Conservation (phyloP, 2,888 invertebrate genomes). For the Tachina grossa region DNA sequence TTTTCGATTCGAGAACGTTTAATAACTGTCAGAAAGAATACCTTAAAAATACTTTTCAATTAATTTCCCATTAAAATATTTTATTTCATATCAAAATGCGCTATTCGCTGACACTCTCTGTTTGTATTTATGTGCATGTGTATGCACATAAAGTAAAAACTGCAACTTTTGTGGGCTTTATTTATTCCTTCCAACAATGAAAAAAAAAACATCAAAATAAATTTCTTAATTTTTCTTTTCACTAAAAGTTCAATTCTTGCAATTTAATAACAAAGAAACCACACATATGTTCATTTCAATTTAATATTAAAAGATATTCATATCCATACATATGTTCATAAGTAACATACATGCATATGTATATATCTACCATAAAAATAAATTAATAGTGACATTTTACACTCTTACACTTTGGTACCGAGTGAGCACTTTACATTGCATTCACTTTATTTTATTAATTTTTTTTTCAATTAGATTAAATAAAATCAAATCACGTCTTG, state of each 20-base stretch:
- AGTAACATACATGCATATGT: too few relatives aligned
- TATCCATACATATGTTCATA: too few relatives aligned
- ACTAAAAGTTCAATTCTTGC: background rate
- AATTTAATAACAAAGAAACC: constrained; percentile 29
- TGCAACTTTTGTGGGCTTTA: too few relatives aligned
- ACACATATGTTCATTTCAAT: constrained; percentile 28
- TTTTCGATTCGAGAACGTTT: too few relatives aligned
- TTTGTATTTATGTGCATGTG: too few relatives aligned
- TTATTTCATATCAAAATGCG: too few relatives aligned
- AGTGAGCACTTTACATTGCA: constrained; percentile 15
- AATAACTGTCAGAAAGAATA: too few relatives aligned
- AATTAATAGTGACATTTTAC: constrained; percentile 40
- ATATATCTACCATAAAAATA: constrained; percentile 5
- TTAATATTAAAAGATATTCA: background rate
- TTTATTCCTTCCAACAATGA: too few relatives aligned
- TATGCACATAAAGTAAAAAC: too few relatives aligned
- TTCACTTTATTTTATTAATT: background rate
- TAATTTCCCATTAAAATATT: too few relatives aligned
- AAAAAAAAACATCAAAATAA: background rate
- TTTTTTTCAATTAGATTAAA: constrained; percentile 51
- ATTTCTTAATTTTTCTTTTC: background rate
- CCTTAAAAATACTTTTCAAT: too few relatives aligned
- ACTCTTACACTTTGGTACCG: constrained; percentile 16
- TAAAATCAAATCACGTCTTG: constrained; percentile 55
- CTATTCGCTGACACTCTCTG: too few relatives aligned